Base-by-base conservation (phyloP, 2,113 vertebrate species). In the Machaerirhynchus nigripectus region DNA sequence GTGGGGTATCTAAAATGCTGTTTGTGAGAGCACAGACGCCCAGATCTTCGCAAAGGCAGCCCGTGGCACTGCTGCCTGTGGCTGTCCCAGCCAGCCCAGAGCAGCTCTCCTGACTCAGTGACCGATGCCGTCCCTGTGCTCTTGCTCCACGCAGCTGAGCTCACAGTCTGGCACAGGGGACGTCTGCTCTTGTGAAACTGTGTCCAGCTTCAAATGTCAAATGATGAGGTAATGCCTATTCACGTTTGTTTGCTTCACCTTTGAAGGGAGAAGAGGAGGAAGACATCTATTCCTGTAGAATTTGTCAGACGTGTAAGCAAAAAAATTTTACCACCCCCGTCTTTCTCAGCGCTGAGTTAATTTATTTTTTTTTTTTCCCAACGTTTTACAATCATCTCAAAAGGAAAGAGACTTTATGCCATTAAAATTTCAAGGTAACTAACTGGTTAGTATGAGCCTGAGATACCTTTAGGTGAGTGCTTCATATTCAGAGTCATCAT, bases 181-280 rank as follows among this genome's bases (percentile, higher is more conserved):
- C 15, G 83, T 86, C 85, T 94, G 40, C 67, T 69, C 16, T 76
- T 76, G 50, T 89, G 93, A 88, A 89, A 89, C 8, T 57, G 10
- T 20, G 28, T 87, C 76, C 67, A 70, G n/a, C 46, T 81, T 70
- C 78, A 91, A 93, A 94, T 94, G 91, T 94, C 93, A 96, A 33
- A 44, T 46, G 40, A 14, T 90, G 77, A 95, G 22, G 59, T 77
- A 88, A 87, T 85, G 76, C n/a, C 79, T 57, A 77, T 88, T 90
- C 71, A 64, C 3, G 15, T 53, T 77, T 78, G n/a, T 84, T 94
- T 87, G 47, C 84, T 90, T 67, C 86, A 90, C 71, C 57, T 77
- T 73, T 50, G 57, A 56, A 39, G 21, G 40, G 47, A 56, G 47
- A 47, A 59, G 42, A 28, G 21, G 18, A 83, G 14, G 33, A 76